A percentile compares a stretch with the other conserved stretches of the same genome.
Evolutionary conservation across 2,888 invertebrate genomes (phyloP).

Genomic region (Xylocampa areola): DNA sequence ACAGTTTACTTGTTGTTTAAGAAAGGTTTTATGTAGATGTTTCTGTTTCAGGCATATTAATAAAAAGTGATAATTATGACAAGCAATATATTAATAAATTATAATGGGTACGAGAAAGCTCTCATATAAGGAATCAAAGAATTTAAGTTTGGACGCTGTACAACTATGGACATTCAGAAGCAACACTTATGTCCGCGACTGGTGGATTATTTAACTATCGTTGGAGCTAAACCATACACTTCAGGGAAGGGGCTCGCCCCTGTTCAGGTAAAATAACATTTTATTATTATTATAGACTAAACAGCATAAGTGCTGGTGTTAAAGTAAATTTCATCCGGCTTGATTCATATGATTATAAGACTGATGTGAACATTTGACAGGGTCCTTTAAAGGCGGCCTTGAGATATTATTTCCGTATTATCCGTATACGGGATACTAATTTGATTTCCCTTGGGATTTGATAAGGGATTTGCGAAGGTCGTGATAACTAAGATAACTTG

Average conservation of each 20-base stretch:
- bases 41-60: constrained; percentile 67
- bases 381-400: constrained; percentile 16
- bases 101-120: constrained; percentile 76
- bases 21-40: constrained; percentile 14
- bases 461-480: not conserved
- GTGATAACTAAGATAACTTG: too few species aligned
- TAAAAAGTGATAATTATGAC: constrained; percentile 84
- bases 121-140: constrained; percentile 61
- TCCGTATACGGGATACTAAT: not conserved
- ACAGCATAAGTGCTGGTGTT: not conserved
- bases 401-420: constrained; percentile 8
- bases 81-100: constrained; percentile 84
- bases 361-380: too few species aligned
- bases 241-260: constrained; percentile 92
- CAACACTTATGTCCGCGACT: constrained; percentile 95
- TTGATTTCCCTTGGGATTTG: constrained; percentile 20
- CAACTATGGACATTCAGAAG: constrained; percentile 91
- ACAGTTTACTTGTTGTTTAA: too few species aligned
- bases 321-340: too few species aligned
- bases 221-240: constrained; percentile 95
- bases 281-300: not conserved
- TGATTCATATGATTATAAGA: not conserved
- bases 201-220: constrained; percentile 99
- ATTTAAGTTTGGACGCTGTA: constrained; percentile 65
- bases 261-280: constrained; percentile 91